Evolutionary conservation across 2,797 vertebrate species (phyloP).

Genomic region (Heterohyrax brucei): DNA sequence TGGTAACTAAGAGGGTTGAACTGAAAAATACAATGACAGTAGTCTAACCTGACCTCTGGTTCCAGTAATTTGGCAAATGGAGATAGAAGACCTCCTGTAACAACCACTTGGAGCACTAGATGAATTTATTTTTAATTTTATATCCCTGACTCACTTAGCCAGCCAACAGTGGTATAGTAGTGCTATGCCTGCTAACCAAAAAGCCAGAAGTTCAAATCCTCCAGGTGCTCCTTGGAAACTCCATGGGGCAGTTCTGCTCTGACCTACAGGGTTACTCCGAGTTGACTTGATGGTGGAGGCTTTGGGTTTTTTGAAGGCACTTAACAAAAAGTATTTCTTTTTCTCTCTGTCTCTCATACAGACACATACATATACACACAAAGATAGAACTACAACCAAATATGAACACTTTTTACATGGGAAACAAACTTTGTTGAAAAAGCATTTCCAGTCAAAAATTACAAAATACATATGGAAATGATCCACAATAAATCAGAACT

Average conservation of each 20-base stretch:
- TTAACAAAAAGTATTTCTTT: background rate
- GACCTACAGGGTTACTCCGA: too few species aligned
- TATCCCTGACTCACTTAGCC: background rate
- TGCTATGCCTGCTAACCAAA: too few species aligned
- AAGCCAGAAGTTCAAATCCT: too few species aligned
- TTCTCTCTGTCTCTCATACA: too few species aligned
- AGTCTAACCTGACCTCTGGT: constrained; percentile 52
- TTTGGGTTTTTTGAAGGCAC: background rate
- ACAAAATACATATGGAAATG: constrained; percentile 13
- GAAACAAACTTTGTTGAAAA: constrained; percentile 38
- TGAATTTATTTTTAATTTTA: constrained; percentile 56
- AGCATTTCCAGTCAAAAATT: constrained; percentile 1
- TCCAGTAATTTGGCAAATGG: constrained; percentile 45
- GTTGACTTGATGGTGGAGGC: too few species aligned
- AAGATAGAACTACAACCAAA: background rate
- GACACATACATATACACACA: background rate
- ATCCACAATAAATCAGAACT: background rate
- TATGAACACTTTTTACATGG: background rate
- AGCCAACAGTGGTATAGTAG: too few species aligned
- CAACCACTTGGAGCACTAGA: background rate
- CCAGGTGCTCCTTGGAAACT: too few species aligned
- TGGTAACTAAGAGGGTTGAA: background rate
- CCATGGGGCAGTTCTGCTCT: too few species aligned
- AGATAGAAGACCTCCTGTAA: constrained; percentile 16
- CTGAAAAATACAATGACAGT: constrained; percentile 7